Evolutionary conservation across 2,797 vertebrate genomes (phyloP).

Genomic region (Pachyuromys duprasi): DNA sequence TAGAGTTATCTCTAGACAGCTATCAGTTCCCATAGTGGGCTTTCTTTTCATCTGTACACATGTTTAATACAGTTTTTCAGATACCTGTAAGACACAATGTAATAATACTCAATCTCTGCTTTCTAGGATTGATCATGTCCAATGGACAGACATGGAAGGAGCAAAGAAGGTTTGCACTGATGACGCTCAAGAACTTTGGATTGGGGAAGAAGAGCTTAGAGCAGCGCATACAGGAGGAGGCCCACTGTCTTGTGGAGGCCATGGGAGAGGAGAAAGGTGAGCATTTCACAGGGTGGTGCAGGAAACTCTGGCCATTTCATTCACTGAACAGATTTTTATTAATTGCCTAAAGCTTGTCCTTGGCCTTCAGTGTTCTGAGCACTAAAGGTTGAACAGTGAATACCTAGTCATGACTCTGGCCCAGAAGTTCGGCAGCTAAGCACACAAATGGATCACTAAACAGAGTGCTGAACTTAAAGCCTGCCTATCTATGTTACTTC

Average conservation of each 20-base stretch:
- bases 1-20: neutral
- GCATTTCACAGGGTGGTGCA: neutral
- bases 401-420: neutral
- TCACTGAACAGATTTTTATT: neutral
- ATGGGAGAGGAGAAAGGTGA: constrained; percentile 86
- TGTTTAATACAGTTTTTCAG: neutral
- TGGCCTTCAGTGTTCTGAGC: neutral
- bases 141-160: constrained; percentile 86
- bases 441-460: neutral
- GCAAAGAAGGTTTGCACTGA: constrained; percentile 88
- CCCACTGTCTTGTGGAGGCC: constrained; percentile 45
- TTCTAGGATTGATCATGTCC: constrained; percentile 76
- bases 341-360: fast-evolving
- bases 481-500: neutral
- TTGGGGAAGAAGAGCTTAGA: constrained; percentile 88
- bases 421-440: neutral
- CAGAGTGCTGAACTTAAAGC: neutral
- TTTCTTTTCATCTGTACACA: neutral
- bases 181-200: constrained; percentile 87
- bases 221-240: constrained; percentile 87
- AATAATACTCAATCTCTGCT: neutral
- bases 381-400: neutral
- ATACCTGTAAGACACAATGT: neutral
- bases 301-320: neutral
- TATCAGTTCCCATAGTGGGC: neutral